Evolutionary conservation across 2,888 invertebrate genomes (phyloP).

Genomic region (Eudemis profundana): DNA sequence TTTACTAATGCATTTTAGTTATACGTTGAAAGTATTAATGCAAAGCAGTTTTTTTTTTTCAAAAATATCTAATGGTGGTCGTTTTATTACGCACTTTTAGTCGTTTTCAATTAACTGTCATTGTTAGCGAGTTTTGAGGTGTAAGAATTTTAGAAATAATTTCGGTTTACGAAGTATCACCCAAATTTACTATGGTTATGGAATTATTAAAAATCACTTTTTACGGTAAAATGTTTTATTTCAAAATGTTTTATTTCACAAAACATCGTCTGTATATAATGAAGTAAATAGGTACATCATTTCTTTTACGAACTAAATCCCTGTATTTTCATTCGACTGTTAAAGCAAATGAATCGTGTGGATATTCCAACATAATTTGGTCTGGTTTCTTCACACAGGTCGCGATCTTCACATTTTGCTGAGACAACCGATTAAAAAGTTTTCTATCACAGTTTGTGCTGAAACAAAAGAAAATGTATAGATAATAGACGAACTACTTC

Average conservation of each 20-base stretch:
- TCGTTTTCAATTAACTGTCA: too few relatives aligned
- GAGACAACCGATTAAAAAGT: constrained; percentile 87
- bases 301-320: constrained; percentile 84
- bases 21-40: too few relatives aligned
- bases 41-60: too few relatives aligned
- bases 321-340: constrained; percentile 80
- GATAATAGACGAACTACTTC: not conserved
- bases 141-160: too few relatives aligned
- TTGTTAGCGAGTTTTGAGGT: too few relatives aligned
- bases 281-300: constrained; percentile 68
- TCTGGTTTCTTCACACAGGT: too few relatives aligned
- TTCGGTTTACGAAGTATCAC: too few relatives aligned
- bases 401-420: constrained; percentile 76
- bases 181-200: not conserved
- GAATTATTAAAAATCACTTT: not conserved
- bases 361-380: constrained; percentile 70
- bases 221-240: not conserved
- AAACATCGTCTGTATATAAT: constrained; percentile 72
- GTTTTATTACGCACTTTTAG: too few relatives aligned
- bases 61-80: too few relatives aligned
- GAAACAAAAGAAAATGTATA: constrained; percentile 65
- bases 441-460: constrained; percentile 92
- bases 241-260: constrained; percentile 61
- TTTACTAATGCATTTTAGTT: too few relatives aligned
- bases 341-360: constrained; percentile 77